Base-by-base conservation (phyloP, 2,888 invertebrate species). In the Morpho deidamia region DNA sequence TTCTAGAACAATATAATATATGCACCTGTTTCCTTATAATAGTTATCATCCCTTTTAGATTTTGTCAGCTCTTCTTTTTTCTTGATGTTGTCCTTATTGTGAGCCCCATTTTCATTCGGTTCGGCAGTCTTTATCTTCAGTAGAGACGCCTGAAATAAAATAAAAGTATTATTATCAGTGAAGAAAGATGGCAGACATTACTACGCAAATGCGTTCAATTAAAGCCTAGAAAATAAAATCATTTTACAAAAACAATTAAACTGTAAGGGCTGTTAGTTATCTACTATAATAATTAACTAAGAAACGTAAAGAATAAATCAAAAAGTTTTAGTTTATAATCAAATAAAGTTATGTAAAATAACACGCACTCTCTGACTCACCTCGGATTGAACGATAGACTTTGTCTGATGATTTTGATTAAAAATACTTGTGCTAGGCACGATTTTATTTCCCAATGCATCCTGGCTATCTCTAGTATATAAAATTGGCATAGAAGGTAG, bases 401-500 rank as follows among this genome's bases (percentile, higher is more conserved):
- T 81, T 56, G 67, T 59, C 53, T 69, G 62, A 60, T 66, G 74
- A 76, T 71, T 76, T 68, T 76, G 76, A 59, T 68, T 78, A 65
- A 82, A 82, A 72, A 81, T 82, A 69, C 84, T 86, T 41, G 84
- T 86, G 65, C 81, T 83, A 53, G 88, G 81, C 62, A 76, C 77
- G 65, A 87, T 80, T 72, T 81, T 87, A 67, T 85, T 86, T n/a
- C 83, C 85, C 63, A 86, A 89, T 53, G 81, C 87, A 83, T 89
- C 89, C 69, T 84, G 87, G 67, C 89, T 90, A 51, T 90, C 90
- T 63, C 83, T 81, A 37, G 82, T 72, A 63, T 86, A 87, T 68
- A 90, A 69, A 60, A 88, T 71, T 55, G 90, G 90, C 90, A 90
- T 90, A 69, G 90, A 90, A 75, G 90, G 90, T 78, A 90, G 76